Base-by-base conservation (phyloP, 30 jellyfish, hydroid and myxozoan species). In the Aurelia coerulea region DNA sequence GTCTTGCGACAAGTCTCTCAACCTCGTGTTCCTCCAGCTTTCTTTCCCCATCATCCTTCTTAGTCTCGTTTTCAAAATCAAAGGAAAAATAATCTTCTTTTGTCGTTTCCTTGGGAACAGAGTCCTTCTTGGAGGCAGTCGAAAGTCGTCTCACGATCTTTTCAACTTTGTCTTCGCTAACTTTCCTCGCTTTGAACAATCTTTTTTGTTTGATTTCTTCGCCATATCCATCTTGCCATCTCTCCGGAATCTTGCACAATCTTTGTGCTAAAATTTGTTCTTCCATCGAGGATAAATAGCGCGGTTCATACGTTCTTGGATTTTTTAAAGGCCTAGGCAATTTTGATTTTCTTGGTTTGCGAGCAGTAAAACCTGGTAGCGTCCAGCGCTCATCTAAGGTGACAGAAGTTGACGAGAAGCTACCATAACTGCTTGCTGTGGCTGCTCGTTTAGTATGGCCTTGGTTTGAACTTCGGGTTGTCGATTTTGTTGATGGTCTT, bases 261-360 rank as follows among this genome's bases (percentile, higher is more conserved):
- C 93, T 62, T 32, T 46, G 76, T 5, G 72, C 88, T 42, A 84
- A 69, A 32, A 73, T 54, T 52, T 76, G 85, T 41, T 86, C 86
- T 34, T 86, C 83, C 80, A 62, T 32, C 16, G 90, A 85, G 17
- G 90, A 74, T 80, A 76, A 53, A 5, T n/a, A 66, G 56, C 78
- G 70, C 53, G 90, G 95, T 66, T 34, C n/a, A 74, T 70, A 76
- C 34, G 81, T 32, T 39, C 65, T 84, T 29, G 93, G 93, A n/a
- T 63, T 52, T 63, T 65, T 73, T 53, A 84, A 49, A 5, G 88
- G 83, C 52, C 88, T 74, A 4, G 93, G 93, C 66, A 84, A 52
- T 64, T 70, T 84, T 8, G 82, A 52, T 74, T 54, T 84, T 19
- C 88, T 37, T 19, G 18, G 76, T 15, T 31, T 49, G 46, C 23